Evolutionary conservation across 2,113 vertebrate species (phyloP).

Genomic region (Stictonetta naevosa): DNA sequence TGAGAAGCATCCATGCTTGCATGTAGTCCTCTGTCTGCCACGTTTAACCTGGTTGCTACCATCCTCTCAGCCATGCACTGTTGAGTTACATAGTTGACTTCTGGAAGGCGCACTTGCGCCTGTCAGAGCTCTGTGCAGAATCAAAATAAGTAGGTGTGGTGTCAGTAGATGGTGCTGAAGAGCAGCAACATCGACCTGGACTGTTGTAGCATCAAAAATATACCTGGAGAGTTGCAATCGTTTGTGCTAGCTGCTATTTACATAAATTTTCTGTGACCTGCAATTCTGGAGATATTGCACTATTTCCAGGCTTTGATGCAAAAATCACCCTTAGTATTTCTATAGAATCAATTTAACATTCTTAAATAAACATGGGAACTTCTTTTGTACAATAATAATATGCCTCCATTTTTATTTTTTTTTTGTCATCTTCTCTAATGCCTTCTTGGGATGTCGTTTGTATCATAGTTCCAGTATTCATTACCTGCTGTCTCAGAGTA

Average conservation of each 20-base stretch:
- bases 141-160: not conserved
- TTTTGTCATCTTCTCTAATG: not conserved
- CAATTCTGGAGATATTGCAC: not conserved
- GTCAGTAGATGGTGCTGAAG: constrained; percentile 7
- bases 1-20: not conserved
- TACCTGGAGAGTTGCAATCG: not conserved
- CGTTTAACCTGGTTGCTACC: not conserved
- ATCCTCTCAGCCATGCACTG: not conserved
- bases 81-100: not conserved
- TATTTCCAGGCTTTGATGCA: not conserved
- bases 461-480: not conserved
- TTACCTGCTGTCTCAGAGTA: accelerated
- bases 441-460: not conserved
- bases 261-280: not conserved
- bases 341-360: not conserved
- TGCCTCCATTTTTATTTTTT: accelerated
- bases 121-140: not conserved
- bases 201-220: not conserved
- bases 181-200: not conserved
- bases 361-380: not conserved
- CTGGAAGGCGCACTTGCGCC: not conserved
- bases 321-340: not conserved
- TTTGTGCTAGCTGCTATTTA: not conserved
- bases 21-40: not conserved
- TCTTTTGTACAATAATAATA: not conserved